Evolutionary conservation across 2,113 vertebrate genomes (phyloP).

Genomic region (Peromyscus maniculatus): DNA sequence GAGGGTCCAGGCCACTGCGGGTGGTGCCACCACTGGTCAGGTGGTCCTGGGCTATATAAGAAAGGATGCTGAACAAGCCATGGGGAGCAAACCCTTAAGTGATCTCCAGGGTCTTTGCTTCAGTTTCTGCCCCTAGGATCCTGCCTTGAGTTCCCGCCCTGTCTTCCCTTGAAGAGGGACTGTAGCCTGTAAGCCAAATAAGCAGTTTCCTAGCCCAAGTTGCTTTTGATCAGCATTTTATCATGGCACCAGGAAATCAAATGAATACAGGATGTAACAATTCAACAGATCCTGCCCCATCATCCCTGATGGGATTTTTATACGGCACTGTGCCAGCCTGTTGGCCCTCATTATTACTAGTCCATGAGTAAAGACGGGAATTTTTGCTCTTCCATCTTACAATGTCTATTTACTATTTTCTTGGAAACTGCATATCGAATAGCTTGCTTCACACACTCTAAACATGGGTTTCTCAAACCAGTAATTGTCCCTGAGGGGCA

Average conservation of each 20-base stretch:
- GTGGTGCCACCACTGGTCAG: neutral
- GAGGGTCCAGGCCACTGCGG: neutral
- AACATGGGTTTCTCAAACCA: slow-evolving; percentile 10
- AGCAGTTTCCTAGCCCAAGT: neutral
- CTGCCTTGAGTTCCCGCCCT: neutral
- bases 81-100: neutral
- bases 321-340: neutral
- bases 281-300: no score
- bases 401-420: neutral
- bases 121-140: neutral
- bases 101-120: neutral
- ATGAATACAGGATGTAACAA: neutral
- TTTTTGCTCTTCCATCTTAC: neutral
- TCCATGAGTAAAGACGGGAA: neutral
- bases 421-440: neutral
- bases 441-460: neutral
- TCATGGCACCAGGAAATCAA: neutral
- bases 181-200: neutral
- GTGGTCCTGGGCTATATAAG: neutral
- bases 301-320: neutral
- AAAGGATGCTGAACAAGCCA: neutral
- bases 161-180: neutral
- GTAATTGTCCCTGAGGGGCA: neutral
- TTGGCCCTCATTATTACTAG: neutral
- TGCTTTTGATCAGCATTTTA: neutral